Base-by-base conservation (phyloP, 2,888 invertebrate genomes). In the Acleris holmiana region DNA sequence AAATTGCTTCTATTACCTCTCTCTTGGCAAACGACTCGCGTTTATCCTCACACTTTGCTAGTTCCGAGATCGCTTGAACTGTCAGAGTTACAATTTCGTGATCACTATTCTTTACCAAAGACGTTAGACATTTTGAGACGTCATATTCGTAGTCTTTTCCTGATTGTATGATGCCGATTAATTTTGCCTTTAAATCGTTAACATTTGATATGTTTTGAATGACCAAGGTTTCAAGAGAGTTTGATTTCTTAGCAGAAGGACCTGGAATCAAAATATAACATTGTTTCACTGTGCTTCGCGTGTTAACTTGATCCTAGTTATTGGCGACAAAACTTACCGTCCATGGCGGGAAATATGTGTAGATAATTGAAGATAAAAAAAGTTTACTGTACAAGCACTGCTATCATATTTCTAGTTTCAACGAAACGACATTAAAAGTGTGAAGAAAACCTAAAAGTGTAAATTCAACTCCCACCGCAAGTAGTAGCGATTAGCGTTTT, bases 61-160 rank as follows among this genome's bases (percentile, higher is more conserved):
- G 93, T 88, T 98, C 97, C 0, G 98, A 97, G 67, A 97, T 94
- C 23, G 96, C 94, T 87, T 96, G 95, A 17, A 95, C 94, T 21
- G 94, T 93, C 68, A 94, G 83, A 66, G 91, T 85, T 56, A 93
- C 88, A 35, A 95, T 93, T 66, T 93, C 93, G 68, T 83, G 84
- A 69, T 93, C 92, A 56, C 88, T 90, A 70, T 77, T 85, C 23
- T 75, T 82, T 48, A 94, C 70, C 68, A 94, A 79, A 2, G 83
- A 77, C 75, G 87, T 87, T 23, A 94, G 75, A 69, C 91, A 85
- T 2, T 88, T 77, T 10, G 88, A 87, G 66, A 93, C 88, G 72
- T 91, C 88, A 69, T 87, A 86, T 74, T 93, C 86, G 62, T 93
- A 91, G 71, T 89, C 85, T 78, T 88, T 86, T 29, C 91, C 92